phyloP scores from a whole-genome alignment of 2,113 vertebrate genomes.

The Ammospiza caudacuta region DNA sequence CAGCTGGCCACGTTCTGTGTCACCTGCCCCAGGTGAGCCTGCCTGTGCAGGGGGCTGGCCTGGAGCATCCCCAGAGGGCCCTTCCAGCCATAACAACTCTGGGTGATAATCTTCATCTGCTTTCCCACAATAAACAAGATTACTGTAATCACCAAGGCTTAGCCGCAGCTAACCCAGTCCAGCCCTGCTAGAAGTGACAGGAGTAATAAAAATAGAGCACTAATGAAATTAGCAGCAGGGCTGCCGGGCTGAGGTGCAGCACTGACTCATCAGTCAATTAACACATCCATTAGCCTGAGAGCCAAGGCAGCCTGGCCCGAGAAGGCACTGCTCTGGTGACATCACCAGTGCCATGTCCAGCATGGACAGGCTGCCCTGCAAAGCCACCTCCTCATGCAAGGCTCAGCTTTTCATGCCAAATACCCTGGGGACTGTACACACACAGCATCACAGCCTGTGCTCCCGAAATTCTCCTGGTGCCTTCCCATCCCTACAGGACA shows the following conservation, averaged over 20 bases:
- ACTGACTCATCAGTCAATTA: not conserved
- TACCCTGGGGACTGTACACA: fast-evolving
- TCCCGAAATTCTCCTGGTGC: not conserved
- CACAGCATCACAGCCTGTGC: fast-evolving
- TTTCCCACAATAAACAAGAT: not conserved
- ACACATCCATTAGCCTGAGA: not conserved
- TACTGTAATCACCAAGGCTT: not conserved
- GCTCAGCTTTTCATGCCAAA: no score
- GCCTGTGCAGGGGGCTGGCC: not conserved
- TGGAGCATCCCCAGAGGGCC: not conserved
- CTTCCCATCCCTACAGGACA: not conserved
- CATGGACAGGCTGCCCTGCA: not conserved
- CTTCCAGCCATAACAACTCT: not conserved
- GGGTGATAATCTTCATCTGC: not conserved
- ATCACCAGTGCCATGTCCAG: not conserved
- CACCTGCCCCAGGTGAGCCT: not conserved
- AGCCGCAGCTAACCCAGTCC: not conserved
- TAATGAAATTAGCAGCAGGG: not conserved
- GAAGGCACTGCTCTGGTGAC: fast-evolving
- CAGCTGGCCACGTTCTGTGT: not conserved
- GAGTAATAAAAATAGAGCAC: not conserved
- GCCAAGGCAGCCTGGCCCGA: not conserved
- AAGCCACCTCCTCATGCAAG: not conserved
- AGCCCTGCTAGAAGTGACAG: not conserved
- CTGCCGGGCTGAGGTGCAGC: not conserved